Evolutionary conservation across 2,113 vertebrate species (phyloP), one percentile per base, ranked within the genome.

Genomic region (Calidris pugnax): DNA sequence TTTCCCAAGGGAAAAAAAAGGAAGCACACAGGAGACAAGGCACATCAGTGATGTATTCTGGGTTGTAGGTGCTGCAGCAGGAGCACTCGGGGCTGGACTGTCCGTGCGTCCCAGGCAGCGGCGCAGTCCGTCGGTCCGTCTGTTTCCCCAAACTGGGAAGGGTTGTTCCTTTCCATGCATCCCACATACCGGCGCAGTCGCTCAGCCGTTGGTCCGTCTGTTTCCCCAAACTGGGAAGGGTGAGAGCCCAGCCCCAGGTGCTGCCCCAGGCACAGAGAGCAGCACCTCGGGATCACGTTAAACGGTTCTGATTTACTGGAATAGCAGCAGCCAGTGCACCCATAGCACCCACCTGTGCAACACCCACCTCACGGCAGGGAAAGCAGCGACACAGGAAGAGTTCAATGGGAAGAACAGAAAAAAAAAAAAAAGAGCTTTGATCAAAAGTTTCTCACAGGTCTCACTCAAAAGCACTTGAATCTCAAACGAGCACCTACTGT

Each of bases 141-240:
- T 17, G 10, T 22, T 37, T 43, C 24, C 64, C 30, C 57, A 43
- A 10, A 32, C 1, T 10, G 17, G 47, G 45, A 50, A 13, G 35
- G n/a, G 62, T 26, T n/a, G n/a, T n/a, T n/a, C n/a, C n/a, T n/a
- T n/a, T n/a, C n/a, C n/a, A n/a, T n/a, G n/a, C n/a, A n/a, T n/a
- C n/a, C n/a, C n/a, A n/a, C n/a, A n/a, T n/a, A n/a, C n/a, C 6
- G 0, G 4, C 1, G 3, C 19, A 14, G 45, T 14, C 23, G n/a
- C n/a, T n/a, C n/a, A n/a, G n/a, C n/a, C 32, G 4, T 23, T 0
- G 0, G 17, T 14, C 39, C 32, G 26, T 30, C 62, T 17, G 10
- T 22, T 37, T 43, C 24, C 64, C 30, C 57, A 43, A 10, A 32
- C 1, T 10, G 17, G 47, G 45, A 50, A 13, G 35, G n/a, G 62